phyloP scores from a whole-genome alignment of 2,113 vertebrate species.

The Tyto alba region DNA sequence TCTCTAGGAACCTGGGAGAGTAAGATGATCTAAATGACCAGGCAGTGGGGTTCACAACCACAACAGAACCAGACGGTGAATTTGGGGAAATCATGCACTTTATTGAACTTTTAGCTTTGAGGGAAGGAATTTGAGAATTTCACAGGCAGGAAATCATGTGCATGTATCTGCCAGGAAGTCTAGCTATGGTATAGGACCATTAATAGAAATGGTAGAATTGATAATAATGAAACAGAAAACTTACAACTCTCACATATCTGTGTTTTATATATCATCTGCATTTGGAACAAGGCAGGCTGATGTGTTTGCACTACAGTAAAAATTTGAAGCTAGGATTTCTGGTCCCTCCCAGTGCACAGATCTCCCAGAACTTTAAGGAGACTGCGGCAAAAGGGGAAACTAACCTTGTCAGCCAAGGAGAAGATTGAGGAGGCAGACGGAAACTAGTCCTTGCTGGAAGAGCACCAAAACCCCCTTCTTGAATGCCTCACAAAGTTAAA shows the following conservation, averaged over 20 bases:
- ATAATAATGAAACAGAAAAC: not conserved
- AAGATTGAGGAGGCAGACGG: not conserved
- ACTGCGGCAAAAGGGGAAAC: not conserved
- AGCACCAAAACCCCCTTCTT: not conserved
- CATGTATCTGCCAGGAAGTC: not conserved
- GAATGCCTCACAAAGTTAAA: not conserved
- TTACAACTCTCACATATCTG: fast-evolving
- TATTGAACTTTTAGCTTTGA: not conserved
- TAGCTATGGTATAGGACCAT: not conserved
- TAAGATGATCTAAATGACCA: not conserved
- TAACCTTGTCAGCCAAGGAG: not conserved
- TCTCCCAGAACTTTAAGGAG: not conserved
- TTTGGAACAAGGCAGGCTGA: not conserved
- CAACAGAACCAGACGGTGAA: not conserved
- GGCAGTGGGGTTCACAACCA: too few species aligned
- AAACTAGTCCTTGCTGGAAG: not conserved
- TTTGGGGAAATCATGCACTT: not conserved
- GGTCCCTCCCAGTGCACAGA: not conserved
- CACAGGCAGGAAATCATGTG: not conserved
- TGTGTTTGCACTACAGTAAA: not conserved
- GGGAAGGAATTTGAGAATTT: not conserved
- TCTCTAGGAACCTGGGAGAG: not conserved
- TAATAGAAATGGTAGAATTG: not conserved
- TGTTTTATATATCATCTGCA: not conserved
- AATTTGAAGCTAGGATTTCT: not conserved